These are phyloP conservation scores for Eurystomus glaucurus DNA, from an alignment of 2,797 vertebrate genomes.

Conservation along the genomic window DNA sequence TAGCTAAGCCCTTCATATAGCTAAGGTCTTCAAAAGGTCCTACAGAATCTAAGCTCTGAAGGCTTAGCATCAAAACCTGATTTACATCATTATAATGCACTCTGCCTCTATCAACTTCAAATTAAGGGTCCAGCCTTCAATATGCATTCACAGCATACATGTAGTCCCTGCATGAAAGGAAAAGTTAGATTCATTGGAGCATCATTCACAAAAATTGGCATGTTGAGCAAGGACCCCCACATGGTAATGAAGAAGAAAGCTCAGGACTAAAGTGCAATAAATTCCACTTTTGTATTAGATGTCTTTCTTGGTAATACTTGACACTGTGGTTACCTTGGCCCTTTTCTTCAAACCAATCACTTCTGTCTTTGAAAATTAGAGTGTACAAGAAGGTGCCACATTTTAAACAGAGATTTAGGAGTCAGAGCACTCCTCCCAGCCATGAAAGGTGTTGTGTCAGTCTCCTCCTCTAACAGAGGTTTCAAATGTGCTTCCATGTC, in stretches of 20 bases:
- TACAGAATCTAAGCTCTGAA: background rate
- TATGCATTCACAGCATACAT: background rate
- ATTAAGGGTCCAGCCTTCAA: background rate
- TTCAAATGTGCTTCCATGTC: fast-evolving
- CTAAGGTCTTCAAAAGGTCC: background rate
- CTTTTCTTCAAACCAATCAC: background rate
- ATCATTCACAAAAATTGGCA: background rate
- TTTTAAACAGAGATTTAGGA: background rate
- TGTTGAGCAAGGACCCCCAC: background rate
- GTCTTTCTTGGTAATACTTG: background rate
- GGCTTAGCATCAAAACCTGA: background rate
- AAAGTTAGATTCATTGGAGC: background rate
- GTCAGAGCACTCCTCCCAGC: background rate
- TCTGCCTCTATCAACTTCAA: background rate
- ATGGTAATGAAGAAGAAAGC: fast-evolving
- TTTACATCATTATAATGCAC: background rate
- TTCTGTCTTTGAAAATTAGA: background rate
- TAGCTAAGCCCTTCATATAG: background rate
- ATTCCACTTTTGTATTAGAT: background rate
- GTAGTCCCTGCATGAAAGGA: background rate
- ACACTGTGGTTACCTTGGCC: background rate
- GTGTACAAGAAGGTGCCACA: background rate
- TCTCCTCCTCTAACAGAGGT: background rate
- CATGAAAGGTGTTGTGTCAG: background rate
- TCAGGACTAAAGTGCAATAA: background rate